Conservation (phyloP, 2,888 invertebrate species). For the Idaea straminata region DNA sequence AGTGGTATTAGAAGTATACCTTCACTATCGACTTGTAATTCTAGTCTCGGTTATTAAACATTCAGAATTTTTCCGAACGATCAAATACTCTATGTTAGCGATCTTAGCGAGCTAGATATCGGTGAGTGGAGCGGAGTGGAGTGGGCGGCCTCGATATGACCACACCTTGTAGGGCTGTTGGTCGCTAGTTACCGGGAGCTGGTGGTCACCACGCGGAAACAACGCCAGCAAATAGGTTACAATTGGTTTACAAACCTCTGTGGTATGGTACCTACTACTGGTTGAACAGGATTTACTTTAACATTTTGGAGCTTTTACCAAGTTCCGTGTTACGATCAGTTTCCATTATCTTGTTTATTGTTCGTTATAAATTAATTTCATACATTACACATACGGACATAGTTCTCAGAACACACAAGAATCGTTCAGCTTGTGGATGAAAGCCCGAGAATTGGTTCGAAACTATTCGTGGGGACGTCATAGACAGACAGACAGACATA, state of each 20-base stretch:
- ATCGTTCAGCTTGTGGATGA: too few relatives aligned
- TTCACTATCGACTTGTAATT: slow-evolving; percentile 4
- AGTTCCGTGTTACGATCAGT: not conserved
- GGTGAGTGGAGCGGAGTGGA: slow-evolving; percentile 49
- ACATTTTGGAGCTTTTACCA: not conserved
- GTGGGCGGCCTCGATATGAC: slow-evolving; percentile 47
- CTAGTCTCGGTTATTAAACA: slow-evolving; percentile 9
- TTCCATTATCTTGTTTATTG: not conserved
- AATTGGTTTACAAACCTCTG: not conserved
- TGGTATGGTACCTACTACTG: not conserved
- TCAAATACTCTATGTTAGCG: slow-evolving; percentile 10
- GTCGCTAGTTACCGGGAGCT: slow-evolving; percentile 19
- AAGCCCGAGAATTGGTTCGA: too few relatives aligned
- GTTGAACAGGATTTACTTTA: not conserved
- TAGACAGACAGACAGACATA: too few relatives aligned
- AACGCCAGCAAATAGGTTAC: not conserved
- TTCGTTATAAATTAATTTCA: not conserved
- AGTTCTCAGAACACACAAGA: too few relatives aligned
- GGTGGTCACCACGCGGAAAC: slow-evolving; percentile 53
- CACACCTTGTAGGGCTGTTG: slow-evolving; percentile 40
- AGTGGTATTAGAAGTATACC: slow-evolving; percentile 9
- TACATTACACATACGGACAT: too few relatives aligned
- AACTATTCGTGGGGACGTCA: too few relatives aligned
- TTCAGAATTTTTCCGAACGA: slow-evolving; percentile 33
- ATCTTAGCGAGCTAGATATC: slow-evolving; percentile 23